Percentiles rank a stretch among this genome's conserved stretches.
Conservation (phyloP, 2,888 invertebrate genomes). For the Allacma fusca region DNA sequence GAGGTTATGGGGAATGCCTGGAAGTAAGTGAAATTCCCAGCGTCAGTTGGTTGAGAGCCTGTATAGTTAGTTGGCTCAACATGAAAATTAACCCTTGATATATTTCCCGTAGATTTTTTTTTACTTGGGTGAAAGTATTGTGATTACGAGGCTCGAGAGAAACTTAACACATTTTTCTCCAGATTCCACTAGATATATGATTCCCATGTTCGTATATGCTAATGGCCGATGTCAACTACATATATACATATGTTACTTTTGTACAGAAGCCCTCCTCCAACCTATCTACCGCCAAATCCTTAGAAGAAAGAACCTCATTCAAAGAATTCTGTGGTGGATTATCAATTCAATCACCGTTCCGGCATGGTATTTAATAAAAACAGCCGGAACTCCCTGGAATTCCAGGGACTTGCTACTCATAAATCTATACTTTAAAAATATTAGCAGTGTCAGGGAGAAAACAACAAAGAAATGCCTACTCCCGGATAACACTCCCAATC, state of each 20-base stretch:
- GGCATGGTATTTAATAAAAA: too few species aligned
- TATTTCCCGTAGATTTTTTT: background rate
- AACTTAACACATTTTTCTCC: background rate
- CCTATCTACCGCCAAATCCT: too few species aligned
- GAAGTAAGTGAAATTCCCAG: conserved; percentile 5
- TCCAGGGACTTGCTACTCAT: too few species aligned
- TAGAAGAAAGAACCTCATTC: too few species aligned
- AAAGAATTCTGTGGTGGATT: too few species aligned
- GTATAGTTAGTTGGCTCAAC: background rate
- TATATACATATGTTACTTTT: too few species aligned
- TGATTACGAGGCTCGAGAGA: background rate
- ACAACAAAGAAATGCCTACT: background rate
- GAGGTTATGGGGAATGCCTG: background rate
- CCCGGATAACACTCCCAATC: background rate
- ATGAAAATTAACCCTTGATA: background rate
- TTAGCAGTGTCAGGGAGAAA: background rate
- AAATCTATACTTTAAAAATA: background rate
- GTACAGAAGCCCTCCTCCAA: too few species aligned
- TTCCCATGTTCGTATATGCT: too few species aligned
- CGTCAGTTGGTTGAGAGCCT: background rate
- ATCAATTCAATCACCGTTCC: too few species aligned
- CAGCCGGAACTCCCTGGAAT: too few species aligned
- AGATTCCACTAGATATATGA: too few species aligned
- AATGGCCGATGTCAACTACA: too few species aligned
- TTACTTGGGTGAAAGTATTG: background rate